Evolutionary conservation across 1,140 invertebrate genomes (phyloP).

Genomic region (Dendrolimus punctatus): DNA sequence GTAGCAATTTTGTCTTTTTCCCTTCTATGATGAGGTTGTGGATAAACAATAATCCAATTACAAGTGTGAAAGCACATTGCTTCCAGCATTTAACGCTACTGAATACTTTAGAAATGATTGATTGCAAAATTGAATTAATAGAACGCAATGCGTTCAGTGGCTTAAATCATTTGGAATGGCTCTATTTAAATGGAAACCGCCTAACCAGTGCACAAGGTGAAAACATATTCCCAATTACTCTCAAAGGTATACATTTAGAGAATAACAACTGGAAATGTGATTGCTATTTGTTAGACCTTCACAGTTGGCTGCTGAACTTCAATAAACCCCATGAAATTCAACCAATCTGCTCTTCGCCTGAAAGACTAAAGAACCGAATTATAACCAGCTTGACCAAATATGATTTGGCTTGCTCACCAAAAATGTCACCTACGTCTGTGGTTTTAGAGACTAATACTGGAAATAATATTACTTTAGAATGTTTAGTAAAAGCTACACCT

Average conservation of each 20-base stretch:
- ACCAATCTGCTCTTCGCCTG: constrained; percentile 83
- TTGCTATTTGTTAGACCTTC: constrained; percentile 83
- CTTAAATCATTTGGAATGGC: constrained; percentile 85
- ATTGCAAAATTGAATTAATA: constrained; percentile 83
- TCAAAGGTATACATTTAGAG: constrained; percentile 86
- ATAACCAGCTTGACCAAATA: constrained; percentile 80
- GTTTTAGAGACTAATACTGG: constrained; percentile 85
- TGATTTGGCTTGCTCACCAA: constrained; percentile 88
- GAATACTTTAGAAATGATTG: constrained; percentile 85
- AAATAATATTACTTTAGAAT: constrained; percentile 84
- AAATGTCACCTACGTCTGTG: constrained; percentile 79
- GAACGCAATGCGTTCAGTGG: constrained; percentile 88
- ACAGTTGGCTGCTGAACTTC: constrained; percentile 83
- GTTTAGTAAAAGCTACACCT: constrained; percentile 84
- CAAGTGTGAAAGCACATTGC: constrained; percentile 78
- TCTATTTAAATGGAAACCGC: constrained; percentile 87
- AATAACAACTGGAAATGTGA: constrained; percentile 93
- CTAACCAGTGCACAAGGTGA: constrained; percentile 80
- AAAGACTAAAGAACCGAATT: constrained; percentile 75
- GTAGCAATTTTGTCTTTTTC: constrained; percentile 82
- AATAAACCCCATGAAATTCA: constrained; percentile 82
- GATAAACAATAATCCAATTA: constrained; percentile 87
- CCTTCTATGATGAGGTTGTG: constrained; percentile 86
- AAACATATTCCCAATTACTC: constrained; percentile 79
- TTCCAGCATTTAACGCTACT: constrained; percentile 83